Evolutionary conservation across 1,140 invertebrate genomes (phyloP), one percentile per base, ranked within the genome.

Genomic region (Drosophila lacteicornis): DNA sequence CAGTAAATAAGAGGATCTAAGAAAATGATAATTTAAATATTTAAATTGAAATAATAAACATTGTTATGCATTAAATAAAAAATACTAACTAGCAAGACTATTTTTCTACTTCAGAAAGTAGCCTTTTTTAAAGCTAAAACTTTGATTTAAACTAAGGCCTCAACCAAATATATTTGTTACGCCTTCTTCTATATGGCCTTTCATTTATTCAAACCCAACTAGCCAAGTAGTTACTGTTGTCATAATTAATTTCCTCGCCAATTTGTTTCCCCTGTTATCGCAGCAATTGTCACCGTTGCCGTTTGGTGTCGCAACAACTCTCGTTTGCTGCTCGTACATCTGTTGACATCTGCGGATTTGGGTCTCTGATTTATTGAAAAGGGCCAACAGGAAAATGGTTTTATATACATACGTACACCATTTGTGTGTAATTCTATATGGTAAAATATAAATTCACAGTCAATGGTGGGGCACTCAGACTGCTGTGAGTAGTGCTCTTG

Each of bases 221-320:
- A 25, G 40, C 22, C 69, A 79, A 15, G 12, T 53, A 55, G 33
- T 55, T 40, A 22, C 33, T 55, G 79, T 67, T 86, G 83, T 79
- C 79, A 87, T 87, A 79, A 87, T 86, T 82, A 87, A 87, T 86
- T 87, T 86, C 42, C 50, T 50, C 59, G 67, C 38, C 79, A 79
- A 81, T 76, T 86, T 82, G 83, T 68, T 67, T 58, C 75, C 74
- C 30, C 22, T 70, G 25, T 49, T 22, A 33, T 49, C 27, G 12
- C 60, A n/a, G 46, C 50, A 53, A 69, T 76, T 76, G 45, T 50
- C 42, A 43, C 38, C 15, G 19, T 56, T 77, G 55, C 61, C 56
- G 33, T 46, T 55, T 27, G 47, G 38, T 30, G 36, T 50, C 36
- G 15, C 25, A 33, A 25, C 70, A 42, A 43, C 57, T 45, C 45